Conservation (phyloP, 2,113 vertebrate genomes). For the Peromyscus californicus region DNA sequence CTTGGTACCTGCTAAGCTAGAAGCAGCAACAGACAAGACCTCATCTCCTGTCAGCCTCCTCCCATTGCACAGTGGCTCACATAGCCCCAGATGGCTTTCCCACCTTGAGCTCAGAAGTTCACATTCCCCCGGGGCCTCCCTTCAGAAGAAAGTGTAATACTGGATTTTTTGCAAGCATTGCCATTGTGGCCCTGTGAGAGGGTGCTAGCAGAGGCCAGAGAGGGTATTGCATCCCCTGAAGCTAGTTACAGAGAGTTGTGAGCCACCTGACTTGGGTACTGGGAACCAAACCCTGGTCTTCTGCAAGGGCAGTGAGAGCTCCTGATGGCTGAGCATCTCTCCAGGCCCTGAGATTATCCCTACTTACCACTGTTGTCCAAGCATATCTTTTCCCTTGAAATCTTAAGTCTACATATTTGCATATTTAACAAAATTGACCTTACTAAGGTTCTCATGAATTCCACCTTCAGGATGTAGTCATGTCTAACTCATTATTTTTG, state of each 20-base stretch:
- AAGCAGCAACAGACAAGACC: not conserved
- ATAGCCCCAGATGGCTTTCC: not conserved
- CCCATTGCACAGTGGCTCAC: not conserved
- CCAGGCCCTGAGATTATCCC: not conserved
- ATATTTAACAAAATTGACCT: not conserved
- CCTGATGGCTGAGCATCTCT: not conserved
- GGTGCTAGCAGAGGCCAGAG: not conserved
- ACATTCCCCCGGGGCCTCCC: not conserved
- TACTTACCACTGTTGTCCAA: not conserved
- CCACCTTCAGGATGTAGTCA: not conserved
- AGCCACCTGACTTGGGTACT: not conserved
- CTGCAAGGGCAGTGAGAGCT: not conserved
- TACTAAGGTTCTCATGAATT: not conserved
- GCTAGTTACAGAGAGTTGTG: not conserved
- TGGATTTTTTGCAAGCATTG: not conserved
- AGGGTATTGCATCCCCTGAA: not conserved
- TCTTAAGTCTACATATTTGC: not conserved
- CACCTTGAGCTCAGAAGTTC: not conserved
- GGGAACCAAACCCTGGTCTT: not conserved
- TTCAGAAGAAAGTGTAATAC: not conserved
- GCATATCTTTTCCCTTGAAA: not conserved
- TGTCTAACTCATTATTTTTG: not conserved
- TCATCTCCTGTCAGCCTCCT: too few species aligned
- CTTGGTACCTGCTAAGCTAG: not conserved
- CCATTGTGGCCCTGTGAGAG: not conserved